A percentile compares a stretch with the other conserved stretches of the same genome.
These are phyloP conservation scores for Arothron firmamentum DNA, from an alignment of 2,113 vertebrate genomes.

Conservation along the genomic window DNA sequence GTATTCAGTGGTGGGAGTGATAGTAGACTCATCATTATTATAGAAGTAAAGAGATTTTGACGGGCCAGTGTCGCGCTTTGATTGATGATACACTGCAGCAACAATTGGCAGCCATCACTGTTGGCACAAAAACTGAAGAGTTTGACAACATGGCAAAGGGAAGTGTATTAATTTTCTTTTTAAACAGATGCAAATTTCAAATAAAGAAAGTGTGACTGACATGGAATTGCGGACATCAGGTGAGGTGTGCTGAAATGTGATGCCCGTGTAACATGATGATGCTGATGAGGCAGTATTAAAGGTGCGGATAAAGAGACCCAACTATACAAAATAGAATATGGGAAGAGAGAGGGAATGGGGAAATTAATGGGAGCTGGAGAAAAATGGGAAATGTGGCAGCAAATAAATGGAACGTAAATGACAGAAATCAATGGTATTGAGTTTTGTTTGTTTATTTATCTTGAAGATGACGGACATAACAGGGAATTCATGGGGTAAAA, in stretches of 20 bases:
- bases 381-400: constrained; percentile 4
- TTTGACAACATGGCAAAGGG: neutral
- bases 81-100: too few species aligned
- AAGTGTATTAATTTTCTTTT: neutral
- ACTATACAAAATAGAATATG: constrained; percentile 47
- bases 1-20: too few species aligned
- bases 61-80: too few species aligned
- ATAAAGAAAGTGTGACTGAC: constrained; percentile 1
- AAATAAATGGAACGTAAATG: constrained; percentile 5
- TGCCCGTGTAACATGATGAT: constrained; percentile 42
- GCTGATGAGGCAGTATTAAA: constrained; percentile 32
- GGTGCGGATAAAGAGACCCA: constrained; percentile 24
- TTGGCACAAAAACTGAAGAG: neutral
- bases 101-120: neutral
- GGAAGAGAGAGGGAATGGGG: constrained; percentile 35
- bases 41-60: too few species aligned
- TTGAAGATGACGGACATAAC: too few species aligned
- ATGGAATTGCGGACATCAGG: constrained; percentile 2
- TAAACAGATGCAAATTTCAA: neutral
- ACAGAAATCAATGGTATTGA: neutral
- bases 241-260: constrained; percentile 25
- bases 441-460: neutral
- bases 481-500: too few species aligned
- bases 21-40: too few species aligned
- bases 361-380: constrained; percentile 28